Percentiles rank a stretch among this genome's conserved stretches.
Conservation (phyloP, 2,113 vertebrate species). For the Galemys pyrenaicus region DNA sequence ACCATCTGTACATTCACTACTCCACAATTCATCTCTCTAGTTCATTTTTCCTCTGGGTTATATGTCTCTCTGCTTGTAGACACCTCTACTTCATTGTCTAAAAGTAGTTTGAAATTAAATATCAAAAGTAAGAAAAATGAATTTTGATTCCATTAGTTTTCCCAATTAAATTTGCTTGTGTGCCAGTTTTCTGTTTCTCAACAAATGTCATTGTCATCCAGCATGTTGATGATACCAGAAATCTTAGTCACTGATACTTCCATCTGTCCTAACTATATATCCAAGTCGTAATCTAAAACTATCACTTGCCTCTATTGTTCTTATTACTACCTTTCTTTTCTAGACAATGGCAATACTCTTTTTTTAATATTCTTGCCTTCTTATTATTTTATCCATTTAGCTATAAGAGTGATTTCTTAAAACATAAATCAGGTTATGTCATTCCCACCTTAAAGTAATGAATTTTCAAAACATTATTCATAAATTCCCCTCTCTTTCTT, state of each 20-base stretch:
- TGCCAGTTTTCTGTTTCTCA: background rate
- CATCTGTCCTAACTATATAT: background rate
- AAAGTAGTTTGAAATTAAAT: background rate
- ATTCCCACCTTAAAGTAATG: background rate
- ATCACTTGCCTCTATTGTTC: accelerated
- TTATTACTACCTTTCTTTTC: background rate
- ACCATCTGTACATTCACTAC: background rate
- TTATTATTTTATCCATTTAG: background rate
- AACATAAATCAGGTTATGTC: background rate
- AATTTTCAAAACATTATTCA: background rate
- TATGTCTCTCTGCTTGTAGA: background rate
- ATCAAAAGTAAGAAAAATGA: background rate
- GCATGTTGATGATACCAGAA: background rate
- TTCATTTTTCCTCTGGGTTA: background rate
- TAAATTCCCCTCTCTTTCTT: background rate
- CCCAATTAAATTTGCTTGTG: background rate
- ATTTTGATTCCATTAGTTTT: background rate
- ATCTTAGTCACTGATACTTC: background rate
- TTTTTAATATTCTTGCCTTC: background rate
- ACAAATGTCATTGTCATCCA: background rate
- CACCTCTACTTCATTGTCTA: background rate
- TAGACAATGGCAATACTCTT: background rate
- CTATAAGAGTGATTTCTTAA: background rate
- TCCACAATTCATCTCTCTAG: background rate
- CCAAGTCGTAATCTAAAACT: background rate